These are phyloP conservation scores for Meloe dianella DNA, from an alignment of 2,888 invertebrate genomes.

Conservation along the genomic window DNA sequence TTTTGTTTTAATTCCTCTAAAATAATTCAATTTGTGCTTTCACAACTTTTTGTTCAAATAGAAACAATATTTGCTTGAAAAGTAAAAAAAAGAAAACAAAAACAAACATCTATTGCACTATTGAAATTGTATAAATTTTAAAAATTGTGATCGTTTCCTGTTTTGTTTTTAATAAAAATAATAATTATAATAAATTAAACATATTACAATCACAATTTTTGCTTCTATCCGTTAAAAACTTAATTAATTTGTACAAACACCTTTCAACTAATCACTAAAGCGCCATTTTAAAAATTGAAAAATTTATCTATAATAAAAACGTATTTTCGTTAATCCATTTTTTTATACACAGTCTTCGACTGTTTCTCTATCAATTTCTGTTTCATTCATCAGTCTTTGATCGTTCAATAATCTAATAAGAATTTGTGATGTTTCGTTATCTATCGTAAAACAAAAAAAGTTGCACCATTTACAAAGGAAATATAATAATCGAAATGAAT, in stretches of 20 bases:
- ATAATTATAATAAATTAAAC: constrained; percentile 15
- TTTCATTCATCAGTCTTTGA: constrained; percentile 35
- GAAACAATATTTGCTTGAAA: neutral
- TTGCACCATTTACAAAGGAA: constrained; percentile 43
- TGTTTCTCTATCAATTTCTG: constrained; percentile 46
- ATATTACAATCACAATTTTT: neutral
- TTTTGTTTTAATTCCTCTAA: neutral
- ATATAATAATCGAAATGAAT: neutral
- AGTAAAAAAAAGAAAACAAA: constrained; percentile 14
- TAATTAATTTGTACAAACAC: constrained; percentile 28
- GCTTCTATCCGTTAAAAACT: constrained; percentile 14
- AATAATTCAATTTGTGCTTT: neutral
- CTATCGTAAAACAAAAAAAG: constrained; percentile 8
- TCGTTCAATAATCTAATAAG: constrained; percentile 28
- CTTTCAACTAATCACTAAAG: constrained; percentile 21
- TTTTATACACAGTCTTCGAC: constrained; percentile 38
- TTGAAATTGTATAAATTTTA: constrained; percentile 11
- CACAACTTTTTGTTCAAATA: neutral
- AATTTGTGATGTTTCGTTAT: constrained; percentile 19
- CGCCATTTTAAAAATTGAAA: constrained; percentile 24
- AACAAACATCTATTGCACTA: constrained; percentile 24
- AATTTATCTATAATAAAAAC: constrained; percentile 42
- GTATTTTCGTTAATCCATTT: constrained; percentile 41
- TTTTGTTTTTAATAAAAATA: constrained; percentile 6
- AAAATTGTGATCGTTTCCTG: constrained; percentile 18